A percentile compares a stretch with the other conserved stretches of the same genome.
phyloP scores from a whole-genome alignment of 2,888 invertebrate species.

The Xanthorhoe spadicearia region DNA sequence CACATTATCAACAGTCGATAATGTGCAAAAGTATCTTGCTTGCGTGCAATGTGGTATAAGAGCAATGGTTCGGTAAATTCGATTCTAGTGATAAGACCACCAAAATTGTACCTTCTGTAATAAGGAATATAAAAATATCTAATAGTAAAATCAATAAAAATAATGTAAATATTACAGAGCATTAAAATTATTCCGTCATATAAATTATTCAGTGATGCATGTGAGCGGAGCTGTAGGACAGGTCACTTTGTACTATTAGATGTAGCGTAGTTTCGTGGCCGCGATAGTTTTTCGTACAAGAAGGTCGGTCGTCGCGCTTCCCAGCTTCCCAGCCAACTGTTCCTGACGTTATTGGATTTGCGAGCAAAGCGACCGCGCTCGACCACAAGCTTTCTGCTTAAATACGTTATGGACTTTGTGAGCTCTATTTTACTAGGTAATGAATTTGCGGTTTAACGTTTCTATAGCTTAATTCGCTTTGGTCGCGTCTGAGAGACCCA shows the following conservation, averaged over 20 bases:
- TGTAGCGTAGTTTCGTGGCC: conserved; percentile 10
- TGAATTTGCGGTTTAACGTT: conserved; percentile 34
- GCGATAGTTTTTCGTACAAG: conserved; percentile 29
- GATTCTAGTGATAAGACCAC: too few species aligned
- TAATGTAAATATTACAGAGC: not conserved
- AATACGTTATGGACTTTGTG: conserved; percentile 53
- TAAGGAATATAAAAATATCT: too few species aligned
- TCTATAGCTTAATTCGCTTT: conserved; percentile 29
- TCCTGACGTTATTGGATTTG: conserved; percentile 63
- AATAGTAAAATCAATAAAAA: not conserved
- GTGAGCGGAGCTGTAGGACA: conserved; percentile 7
- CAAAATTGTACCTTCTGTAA: too few species aligned
- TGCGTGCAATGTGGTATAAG: too few species aligned
- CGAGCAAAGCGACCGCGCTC: conserved; percentile 49
- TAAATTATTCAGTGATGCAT: conserved; percentile 15
- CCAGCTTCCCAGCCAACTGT: conserved; percentile 28
- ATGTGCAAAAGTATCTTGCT: too few species aligned
- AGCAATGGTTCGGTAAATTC: too few species aligned
- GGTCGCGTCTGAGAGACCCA: conserved; percentile 13
- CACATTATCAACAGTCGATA: too few species aligned
- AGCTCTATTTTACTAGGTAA: conserved; percentile 46
- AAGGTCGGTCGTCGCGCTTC: conserved; percentile 23
- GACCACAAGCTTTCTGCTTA: conserved; percentile 51
- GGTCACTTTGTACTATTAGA: conserved; percentile 25
- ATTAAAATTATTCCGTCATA: not conserved